These are phyloP conservation scores for Smutsia temminckii DNA, from an alignment of 2,797 vertebrate genomes.

Conservation along the genomic window DNA sequence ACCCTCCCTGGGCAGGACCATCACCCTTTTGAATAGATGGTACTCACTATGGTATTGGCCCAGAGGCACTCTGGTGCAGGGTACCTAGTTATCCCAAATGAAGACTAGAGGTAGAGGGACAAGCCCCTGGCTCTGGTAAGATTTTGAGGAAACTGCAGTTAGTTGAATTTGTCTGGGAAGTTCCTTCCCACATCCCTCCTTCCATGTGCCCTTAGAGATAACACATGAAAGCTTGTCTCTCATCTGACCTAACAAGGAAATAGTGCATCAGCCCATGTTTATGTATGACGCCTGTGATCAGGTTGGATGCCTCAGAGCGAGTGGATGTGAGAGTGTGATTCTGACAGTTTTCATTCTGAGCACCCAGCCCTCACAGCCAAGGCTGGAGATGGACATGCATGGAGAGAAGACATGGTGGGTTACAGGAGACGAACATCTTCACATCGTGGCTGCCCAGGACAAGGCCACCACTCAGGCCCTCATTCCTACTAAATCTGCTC, in stretches of 20 bases:
- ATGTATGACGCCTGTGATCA: not conserved
- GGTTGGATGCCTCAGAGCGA: not conserved
- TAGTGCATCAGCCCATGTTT: not conserved
- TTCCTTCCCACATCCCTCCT: not conserved
- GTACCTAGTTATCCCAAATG: too few relatives aligned
- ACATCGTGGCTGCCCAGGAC: fast-evolving
- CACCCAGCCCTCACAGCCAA: not conserved
- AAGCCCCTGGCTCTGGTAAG: not conserved
- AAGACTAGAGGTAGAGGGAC: not conserved
- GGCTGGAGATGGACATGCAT: not conserved
- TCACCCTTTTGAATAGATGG: not conserved
- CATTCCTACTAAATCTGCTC: not conserved
- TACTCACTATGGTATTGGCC: not conserved
- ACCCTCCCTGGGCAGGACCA: not conserved
- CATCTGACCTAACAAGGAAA: not conserved
- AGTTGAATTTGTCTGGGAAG: not conserved
- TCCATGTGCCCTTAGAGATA: not conserved
- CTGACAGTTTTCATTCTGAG: not conserved
- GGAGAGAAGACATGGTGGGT: not conserved
- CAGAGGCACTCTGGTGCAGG: not conserved
- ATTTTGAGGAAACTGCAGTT: not conserved
- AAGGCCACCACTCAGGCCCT: not conserved
- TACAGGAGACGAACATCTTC: not conserved
- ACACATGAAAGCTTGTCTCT: not conserved
- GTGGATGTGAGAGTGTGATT: not conserved